A percentile compares a stretch with the other conserved stretches of the same genome.
These are phyloP conservation scores for Tylochromis polylepis DNA, from an alignment of 2,113 vertebrate species.

Conservation along the genomic window DNA sequence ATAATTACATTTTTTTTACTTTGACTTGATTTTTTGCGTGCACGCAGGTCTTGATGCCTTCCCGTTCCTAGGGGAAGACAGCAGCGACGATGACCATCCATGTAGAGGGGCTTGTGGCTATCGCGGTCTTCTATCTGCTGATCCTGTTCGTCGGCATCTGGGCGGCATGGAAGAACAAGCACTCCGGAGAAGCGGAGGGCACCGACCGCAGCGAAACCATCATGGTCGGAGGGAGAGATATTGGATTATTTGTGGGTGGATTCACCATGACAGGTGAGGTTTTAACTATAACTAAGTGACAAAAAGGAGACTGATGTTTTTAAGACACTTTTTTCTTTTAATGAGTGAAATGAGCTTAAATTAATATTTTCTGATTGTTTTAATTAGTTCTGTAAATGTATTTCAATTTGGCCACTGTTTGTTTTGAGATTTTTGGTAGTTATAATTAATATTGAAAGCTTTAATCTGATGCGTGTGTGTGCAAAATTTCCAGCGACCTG, in stretches of 20 bases:
- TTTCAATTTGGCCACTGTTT: background rate
- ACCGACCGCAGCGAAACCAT: conserved; percentile 90
- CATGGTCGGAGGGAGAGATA: conserved; percentile 96
- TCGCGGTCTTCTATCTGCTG: conserved; percentile 90
- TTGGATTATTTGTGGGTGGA: conserved; percentile 93
- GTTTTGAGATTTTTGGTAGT: background rate
- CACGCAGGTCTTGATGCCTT: conserved; percentile 78
- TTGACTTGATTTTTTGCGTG: background rate
- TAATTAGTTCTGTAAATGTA: background rate
- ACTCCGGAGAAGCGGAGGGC: conserved; percentile 79
- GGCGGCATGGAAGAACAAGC: conserved; percentile 98
- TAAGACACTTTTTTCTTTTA: background rate
- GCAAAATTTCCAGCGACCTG: conserved; percentile 81
- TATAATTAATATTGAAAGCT: background rate
- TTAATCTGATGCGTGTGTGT: background rate
- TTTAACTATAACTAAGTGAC: background rate
- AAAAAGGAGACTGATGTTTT: background rate
- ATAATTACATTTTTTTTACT: background rate
- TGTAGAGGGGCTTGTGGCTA: conserved; percentile 89
- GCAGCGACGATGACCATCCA: conserved; percentile 84
- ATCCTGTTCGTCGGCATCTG: conserved; percentile 96
- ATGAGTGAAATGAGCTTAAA: background rate
- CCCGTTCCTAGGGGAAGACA: conserved; percentile 60
- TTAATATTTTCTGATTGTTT: background rate
- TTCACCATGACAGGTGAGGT: conserved; percentile 95